A percentile compares a stretch with the other conserved stretches of the same genome.
Conservation (phyloP, 2,113 vertebrate species). For the Equus quagga region DNA sequence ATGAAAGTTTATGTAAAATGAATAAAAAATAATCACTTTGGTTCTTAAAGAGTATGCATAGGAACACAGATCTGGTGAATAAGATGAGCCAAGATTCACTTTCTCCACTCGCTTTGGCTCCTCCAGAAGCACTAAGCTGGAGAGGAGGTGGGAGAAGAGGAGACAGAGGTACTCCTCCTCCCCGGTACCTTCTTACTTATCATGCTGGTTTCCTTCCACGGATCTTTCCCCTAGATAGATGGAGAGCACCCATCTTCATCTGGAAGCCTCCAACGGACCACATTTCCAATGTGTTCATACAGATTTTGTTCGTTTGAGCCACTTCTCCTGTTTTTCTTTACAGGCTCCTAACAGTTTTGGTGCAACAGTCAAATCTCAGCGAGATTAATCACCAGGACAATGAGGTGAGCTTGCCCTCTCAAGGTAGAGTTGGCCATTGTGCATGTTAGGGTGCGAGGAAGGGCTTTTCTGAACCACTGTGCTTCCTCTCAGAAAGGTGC, state of each 20-base stretch:
- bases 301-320: neutral
- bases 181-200: neutral
- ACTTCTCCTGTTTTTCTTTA: conserved; percentile 45
- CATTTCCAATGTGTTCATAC: neutral
- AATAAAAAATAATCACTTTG: neutral
- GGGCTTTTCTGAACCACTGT: neutral
- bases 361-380: conserved; percentile 91
- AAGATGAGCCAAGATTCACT: neutral
- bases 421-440: neutral
- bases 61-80: neutral
- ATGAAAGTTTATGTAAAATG: neutral
- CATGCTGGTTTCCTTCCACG: neutral
- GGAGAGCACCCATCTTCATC: neutral
- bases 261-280: neutral
- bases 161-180: neutral
- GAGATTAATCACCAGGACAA: conserved; percentile 96
- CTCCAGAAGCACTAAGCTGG: neutral
- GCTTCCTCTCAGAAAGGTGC: neutral
- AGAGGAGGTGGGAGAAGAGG: neutral
- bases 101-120: neutral
- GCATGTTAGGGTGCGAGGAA: neutral
- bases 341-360: conserved; percentile 92
- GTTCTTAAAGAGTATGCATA: neutral
- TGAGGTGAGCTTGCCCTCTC: conserved; percentile 87
- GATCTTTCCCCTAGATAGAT: neutral